Percentiles rank a stretch among this genome's conserved stretches.
Conservation (phyloP, 1,140 invertebrate species). For the Phymastichus coffea region DNA sequence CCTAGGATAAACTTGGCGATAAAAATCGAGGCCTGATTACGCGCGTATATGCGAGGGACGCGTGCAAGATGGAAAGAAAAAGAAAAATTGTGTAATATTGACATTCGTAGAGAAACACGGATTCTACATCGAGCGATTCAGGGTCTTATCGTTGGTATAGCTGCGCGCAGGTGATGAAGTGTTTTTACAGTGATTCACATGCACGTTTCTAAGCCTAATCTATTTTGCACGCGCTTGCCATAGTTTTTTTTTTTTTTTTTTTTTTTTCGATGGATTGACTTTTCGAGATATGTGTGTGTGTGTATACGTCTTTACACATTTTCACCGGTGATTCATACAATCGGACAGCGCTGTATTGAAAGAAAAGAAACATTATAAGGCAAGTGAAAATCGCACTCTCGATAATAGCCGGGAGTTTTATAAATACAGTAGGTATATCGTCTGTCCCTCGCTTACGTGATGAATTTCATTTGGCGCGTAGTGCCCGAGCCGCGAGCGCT, state of each 20-base stretch:
- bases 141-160: slow-evolving; percentile 11
- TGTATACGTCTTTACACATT: no score
- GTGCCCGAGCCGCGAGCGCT: slow-evolving; percentile 25
- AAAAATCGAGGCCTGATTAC: background rate
- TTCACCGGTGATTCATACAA: no score
- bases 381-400: no score
- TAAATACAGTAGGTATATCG: background rate
- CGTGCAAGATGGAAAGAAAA: background rate
- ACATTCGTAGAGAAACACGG: background rate
- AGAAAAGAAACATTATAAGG: no score
- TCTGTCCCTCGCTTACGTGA: background rate
- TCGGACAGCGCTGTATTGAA: no score
- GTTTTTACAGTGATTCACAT: slow-evolving; percentile 10
- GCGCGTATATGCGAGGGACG: background rate
- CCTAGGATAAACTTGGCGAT: background rate
- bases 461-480: slow-evolving; percentile 30
- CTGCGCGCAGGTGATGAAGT: no score
- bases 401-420: no score
- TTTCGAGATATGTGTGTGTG: no score
- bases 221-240: no score
- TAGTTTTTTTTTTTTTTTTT: no score
- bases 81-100: background rate
- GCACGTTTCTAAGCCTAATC: no score
- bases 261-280: no score
- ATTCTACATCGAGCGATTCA: background rate